Evolutionary conservation across 2,113 vertebrate species (phyloP).

Genomic region (Engystomops pustulosus): DNA sequence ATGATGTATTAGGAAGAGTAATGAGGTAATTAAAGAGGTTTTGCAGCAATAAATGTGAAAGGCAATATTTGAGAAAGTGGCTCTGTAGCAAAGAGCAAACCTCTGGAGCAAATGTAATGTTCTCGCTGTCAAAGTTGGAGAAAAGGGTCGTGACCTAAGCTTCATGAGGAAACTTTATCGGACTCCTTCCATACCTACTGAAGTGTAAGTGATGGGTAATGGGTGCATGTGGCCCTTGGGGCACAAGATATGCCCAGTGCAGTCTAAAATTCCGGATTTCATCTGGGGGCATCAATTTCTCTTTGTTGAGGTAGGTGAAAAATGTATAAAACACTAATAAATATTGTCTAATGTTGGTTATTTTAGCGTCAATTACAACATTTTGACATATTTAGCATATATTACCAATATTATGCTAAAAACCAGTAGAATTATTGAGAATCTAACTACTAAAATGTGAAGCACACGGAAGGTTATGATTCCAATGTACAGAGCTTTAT

Average conservation of each 20-base stretch:
- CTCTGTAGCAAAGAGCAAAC: constrained; percentile 28
- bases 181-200: constrained; percentile 10
- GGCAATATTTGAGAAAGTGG: constrained; percentile 40
- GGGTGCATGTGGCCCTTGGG: constrained; percentile 10
- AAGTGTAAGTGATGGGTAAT: constrained; percentile 43
- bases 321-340: no score
- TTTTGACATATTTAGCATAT: no score
- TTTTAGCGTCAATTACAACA: no score
- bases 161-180: constrained; percentile 18
- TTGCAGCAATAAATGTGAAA: constrained; percentile 46
- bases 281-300: no score
- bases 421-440: no score
- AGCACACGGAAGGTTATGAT: no score
- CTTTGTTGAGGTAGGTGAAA: no score
- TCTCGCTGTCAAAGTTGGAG: constrained; percentile 40
- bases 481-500: no score
- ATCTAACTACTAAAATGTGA: no score
- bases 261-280: no score
- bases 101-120: constrained; percentile 42
- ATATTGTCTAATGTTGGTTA: no score
- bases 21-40: constrained; percentile 25
- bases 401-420: no score
- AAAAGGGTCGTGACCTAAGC: constrained; percentile 12
- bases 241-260: constrained; percentile 25
- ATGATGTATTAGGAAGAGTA: constrained; percentile 33